Base-by-base conservation (phyloP, 2,888 invertebrate genomes). In the Sericinus montela region DNA sequence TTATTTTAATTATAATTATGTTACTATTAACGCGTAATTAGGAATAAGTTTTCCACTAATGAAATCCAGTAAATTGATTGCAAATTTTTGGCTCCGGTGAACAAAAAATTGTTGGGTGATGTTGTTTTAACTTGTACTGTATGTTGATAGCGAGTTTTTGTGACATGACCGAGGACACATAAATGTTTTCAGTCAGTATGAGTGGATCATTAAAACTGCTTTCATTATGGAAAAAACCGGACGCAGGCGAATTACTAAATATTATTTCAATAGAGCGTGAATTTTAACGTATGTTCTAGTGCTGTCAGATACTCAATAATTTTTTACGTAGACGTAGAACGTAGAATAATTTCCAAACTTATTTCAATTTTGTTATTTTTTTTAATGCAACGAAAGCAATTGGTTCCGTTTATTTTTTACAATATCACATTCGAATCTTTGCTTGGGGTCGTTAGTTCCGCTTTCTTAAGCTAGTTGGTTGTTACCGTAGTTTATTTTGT, bases 241-340 rank as follows among this genome's bases (percentile, higher is more conserved):
- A 49, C 48, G 44, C 39, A 6, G 49, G 36, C n/a, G 75, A 41
- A 48, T 75, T 69, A 70, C 67, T 72, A 73, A 73, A 75, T 69
- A 60, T 39, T 65, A 62, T 61, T 65, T 58, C 75, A 79, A 78
- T 80, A 74, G 75, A 77, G 72, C 78, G 69, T 70, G 59, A 44
- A 67, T 63, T 56, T 59, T 62, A n/a, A 63, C 41, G 37, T 37
- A 32, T 41, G 35, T 15, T 16, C 23, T 23, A 13, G 34, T 42
- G 40, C 46, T 14, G 32, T 19, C 2, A 4, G 14, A 34, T 32
- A 11, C 13, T n/a, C 11, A 7, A 11, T 32, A 4, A 32, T 13
- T n/a, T 9, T 9, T 29, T 29, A 29, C n/a, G 4, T 29, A n/a
- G n/a, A 30, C 11, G 6, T 6, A 11, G 32, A 13, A 1, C 11